Evolutionary conservation across 2,797 vertebrate genomes (phyloP), one percentile per base, ranked within the genome.

Genomic region (Oceanodroma leucorhoa): DNA sequence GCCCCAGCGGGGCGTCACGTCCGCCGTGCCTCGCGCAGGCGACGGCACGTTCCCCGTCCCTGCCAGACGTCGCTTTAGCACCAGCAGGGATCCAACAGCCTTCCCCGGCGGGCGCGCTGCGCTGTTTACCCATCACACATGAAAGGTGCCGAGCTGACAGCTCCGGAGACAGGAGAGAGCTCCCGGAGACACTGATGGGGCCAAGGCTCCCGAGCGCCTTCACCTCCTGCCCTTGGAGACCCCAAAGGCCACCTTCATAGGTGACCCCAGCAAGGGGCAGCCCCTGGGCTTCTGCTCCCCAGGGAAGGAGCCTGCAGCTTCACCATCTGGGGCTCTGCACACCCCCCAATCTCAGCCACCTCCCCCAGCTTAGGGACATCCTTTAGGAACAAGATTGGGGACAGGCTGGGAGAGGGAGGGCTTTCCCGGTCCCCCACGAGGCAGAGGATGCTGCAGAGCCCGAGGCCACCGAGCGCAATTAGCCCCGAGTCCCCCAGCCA

Each of bases 1-100:
- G 91, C 89, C 93, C 75, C 87, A 2, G 71, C 9, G 26, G 89
- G 95, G 93, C 10, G 65, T 94, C 95, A 96, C 95, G 89, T 94
- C 93, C 91, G 64, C 84, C 18, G 93, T 73, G 91, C 95, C 91
- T 96, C 92, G 78, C 91, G 0, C 95, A 90, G 94, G 88, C 94
- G 80, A 93, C 89, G 71, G 94, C 96, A 96, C 93, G 85, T 95
- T 94, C 91, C 93, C 93, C 2, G 2, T 95, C 91, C 78, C 94
- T 53, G 96, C 93, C 96, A 96, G 96, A 96, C 94, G 72, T 91
- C 29, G 79, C 89, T 90, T 95, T 94, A 95, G 94, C 94, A 92
- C 95, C 95, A 92, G 92, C 96, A 87, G 87, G 89, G 93, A 95
- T 95, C 92, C 95, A 92, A 89, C 86, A 95, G 87, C 89, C 87